phyloP scores from a whole-genome alignment of 2,797 vertebrate species.

The Chrysolophus pictus region DNA sequence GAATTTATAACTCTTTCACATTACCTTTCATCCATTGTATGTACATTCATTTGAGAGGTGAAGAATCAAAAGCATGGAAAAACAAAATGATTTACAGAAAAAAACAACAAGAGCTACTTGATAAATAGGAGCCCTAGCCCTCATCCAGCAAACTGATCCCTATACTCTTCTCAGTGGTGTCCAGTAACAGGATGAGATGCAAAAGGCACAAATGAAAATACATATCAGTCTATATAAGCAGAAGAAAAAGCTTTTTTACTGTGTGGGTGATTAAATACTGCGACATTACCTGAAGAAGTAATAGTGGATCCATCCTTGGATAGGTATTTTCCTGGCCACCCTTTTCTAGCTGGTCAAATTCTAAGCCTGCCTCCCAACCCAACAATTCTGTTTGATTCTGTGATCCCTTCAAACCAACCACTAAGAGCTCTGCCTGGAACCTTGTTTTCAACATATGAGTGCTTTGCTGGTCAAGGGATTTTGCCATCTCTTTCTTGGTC shows the following conservation, averaged over 20 bases:
- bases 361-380: not conserved
- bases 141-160: not conserved
- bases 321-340: not conserved
- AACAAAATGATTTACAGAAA: not conserved
- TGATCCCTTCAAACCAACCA: not conserved
- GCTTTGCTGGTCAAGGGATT: not conserved
- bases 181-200: not conserved
- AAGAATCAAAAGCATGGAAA: not conserved
- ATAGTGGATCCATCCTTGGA: not conserved
- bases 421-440: fast-evolving
- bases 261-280: not conserved
- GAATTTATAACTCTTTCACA: not conserved
- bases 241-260: not conserved
- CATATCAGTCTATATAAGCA: not conserved
- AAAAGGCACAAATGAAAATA: not conserved
- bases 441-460: fast-evolving
- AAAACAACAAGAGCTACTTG: not conserved
- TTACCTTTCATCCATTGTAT: not conserved
- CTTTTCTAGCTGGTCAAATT: not conserved
- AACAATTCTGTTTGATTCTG: not conserved
- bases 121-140: not conserved
- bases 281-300: not conserved
- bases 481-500: not conserved
- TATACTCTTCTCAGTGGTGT: not conserved
- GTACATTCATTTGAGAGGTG: fast-evolving